These are phyloP conservation scores for Lycophotia porphyrea DNA, from an alignment of 2,888 invertebrate species.

Conservation along the genomic window DNA sequence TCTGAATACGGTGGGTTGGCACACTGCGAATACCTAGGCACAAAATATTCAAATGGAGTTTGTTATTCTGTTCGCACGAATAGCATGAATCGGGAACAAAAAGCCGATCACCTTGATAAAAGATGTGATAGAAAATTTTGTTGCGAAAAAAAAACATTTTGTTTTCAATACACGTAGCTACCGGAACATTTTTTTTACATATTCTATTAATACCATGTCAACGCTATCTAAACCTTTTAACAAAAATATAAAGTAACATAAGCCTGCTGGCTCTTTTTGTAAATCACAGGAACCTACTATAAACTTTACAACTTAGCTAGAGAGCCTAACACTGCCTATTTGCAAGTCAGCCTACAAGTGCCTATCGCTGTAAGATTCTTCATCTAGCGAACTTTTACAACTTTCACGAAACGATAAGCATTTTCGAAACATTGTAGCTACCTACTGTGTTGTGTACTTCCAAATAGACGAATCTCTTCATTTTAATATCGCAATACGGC, in stretches of 20 bases:
- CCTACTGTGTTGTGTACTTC: constrained; percentile 29
- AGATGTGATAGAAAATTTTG: constrained; percentile 42
- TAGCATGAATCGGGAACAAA: constrained; percentile 54
- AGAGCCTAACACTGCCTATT: constrained; percentile 4
- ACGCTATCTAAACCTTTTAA: constrained; percentile 2
- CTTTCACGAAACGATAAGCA: constrained; percentile 45
- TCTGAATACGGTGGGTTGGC: constrained; percentile 40
- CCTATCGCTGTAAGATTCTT: constrained; percentile 17
- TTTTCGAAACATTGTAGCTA: constrained; percentile 45
- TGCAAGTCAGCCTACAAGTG: constrained; percentile 27
- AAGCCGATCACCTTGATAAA: constrained; percentile 53
- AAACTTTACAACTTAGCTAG: constrained; percentile 30
- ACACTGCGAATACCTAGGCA: constrained; percentile 39
- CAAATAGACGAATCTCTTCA: constrained; percentile 11
- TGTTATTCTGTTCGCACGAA: constrained; percentile 45
- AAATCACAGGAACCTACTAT: neutral
- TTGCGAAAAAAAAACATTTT: constrained; percentile 30
- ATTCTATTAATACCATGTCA: constrained; percentile 15
- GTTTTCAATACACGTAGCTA: constrained; percentile 11
- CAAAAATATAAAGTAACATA: neutral
- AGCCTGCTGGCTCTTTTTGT: neutral
- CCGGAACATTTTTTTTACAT: constrained; percentile 10
- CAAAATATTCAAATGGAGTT: constrained; percentile 62
- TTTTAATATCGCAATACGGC: constrained; percentile 28
- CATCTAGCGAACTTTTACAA: constrained; percentile 52